Base-by-base conservation (phyloP, 2,113 vertebrate species). In the Kobus ellipsiprymnus region DNA sequence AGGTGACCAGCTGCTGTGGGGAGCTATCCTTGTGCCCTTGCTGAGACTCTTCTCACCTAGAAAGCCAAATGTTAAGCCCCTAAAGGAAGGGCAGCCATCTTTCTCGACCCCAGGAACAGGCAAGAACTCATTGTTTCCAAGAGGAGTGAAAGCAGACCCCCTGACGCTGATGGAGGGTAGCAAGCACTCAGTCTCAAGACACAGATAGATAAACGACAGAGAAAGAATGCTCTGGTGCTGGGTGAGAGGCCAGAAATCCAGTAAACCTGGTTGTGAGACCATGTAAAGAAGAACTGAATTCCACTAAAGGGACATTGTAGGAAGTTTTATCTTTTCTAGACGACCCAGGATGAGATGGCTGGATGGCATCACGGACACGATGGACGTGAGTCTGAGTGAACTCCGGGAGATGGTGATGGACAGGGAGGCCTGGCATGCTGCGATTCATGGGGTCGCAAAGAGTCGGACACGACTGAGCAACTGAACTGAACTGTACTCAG, bases 201-300 rank as follows among this genome's bases (percentile, higher is more conserved):
- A 52, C 8, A 64, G 7, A 12, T 80, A 50, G 25, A 44, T 80
- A 33, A 80, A 87, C 1, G 1, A 33, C 19, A 27, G 40, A 12
- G 7, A 64, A 33, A 36, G 5, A 15, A 81, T 5, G 36, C 4
- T 36, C 25, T 46, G 40, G 1, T 80, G 21, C n/a, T 27, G 13
- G 0, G 9, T 12, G 2, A 60, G 33, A 33, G 46, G 3, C 8
- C 54, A 36, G 48, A 9, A 81, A 15, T 27, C 23, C 0, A 23
- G 40, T 77, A 77, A 77, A 54, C 6, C 10, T 64, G 30, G 21
- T 88, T 9, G 6, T 3, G 6, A 80, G 21, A 44, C 78, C 12
- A 6, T 44, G 44, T n/a, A 15, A 23, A n/a, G 36, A 33, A 19
- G n/a, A 87, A 17, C 19, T n/a, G 27, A 16, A 10, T 5, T 40